Percentiles rank a stretch among this genome's conserved stretches.
phyloP scores from a whole-genome alignment of 2,113 vertebrate genomes.

The Thinocorus orbignyianus region DNA sequence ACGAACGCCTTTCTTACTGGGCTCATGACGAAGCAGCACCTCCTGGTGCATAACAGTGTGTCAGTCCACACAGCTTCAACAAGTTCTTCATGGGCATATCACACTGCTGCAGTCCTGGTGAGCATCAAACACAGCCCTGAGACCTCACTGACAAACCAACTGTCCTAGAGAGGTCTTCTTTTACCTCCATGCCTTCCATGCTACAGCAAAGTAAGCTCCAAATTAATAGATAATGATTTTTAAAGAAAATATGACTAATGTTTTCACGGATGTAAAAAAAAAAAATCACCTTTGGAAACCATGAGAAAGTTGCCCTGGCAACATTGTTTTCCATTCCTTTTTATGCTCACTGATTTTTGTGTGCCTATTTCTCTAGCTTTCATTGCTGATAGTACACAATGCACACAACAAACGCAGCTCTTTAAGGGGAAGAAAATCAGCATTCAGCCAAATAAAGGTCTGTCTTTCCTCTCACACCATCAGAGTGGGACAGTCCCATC shows the following conservation, averaged over 20 bases:
- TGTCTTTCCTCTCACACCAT: neutral
- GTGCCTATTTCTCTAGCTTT: neutral
- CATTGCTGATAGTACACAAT: neutral
- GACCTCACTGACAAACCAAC: neutral
- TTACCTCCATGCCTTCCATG: neutral
- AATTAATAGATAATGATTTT: neutral
- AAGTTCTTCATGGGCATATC: rapidly evolving
- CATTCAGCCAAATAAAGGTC: neutral
- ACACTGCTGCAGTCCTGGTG: neutral
- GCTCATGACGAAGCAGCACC: neutral
- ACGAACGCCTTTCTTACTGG: neutral
- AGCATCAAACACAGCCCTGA: neutral
- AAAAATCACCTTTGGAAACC: neutral
- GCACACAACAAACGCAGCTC: neutral
- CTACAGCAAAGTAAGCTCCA: neutral
- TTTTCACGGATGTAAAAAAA: neutral
- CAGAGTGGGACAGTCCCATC: neutral
- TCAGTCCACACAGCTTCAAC: neutral
- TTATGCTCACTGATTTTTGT: conserved; percentile 6
- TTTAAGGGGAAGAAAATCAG: neutral
- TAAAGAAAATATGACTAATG: neutral
- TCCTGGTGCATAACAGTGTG: neutral
- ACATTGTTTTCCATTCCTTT: conserved; percentile 41
- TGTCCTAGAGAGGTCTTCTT: neutral
- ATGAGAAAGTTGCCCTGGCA: conserved; percentile 49